These are phyloP conservation scores for Callyntrura guangdongensis DNA, from an alignment of 2,888 invertebrate genomes.

Conservation along the genomic window DNA sequence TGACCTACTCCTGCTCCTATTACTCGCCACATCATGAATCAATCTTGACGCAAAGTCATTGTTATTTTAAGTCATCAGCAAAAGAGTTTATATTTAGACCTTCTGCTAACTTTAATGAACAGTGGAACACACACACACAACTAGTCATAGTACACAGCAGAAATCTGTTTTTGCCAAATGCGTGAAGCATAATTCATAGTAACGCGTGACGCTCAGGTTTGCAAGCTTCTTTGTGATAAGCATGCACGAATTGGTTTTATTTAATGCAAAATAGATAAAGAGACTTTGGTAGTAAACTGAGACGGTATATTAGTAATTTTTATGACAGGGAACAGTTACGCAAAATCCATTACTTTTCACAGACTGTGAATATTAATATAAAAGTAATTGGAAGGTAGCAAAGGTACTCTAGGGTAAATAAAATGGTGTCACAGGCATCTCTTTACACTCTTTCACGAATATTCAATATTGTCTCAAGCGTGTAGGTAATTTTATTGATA, in stretches of 20 bases:
- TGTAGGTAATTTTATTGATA: too few relatives aligned
- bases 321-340: conserved; percentile 49
- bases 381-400: not conserved
- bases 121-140: not conserved
- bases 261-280: conserved; percentile 21
- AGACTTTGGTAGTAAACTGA: not conserved
- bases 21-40: conserved; percentile 46
- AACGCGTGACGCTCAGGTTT: conserved; percentile 47
- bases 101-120: not conserved
- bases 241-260: conserved; percentile 50
- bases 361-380: not conserved
- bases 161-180: not conserved
- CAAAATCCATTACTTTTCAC: conserved; percentile 49
- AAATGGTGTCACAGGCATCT: too few relatives aligned
- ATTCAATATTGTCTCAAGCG: too few relatives aligned
- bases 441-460: not conserved
- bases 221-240: conserved; percentile 33
- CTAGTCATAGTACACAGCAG: not conserved
- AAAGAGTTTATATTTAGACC: conserved; percentile 2
- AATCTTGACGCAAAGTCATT: conserved; percentile 16
- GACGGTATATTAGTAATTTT: conserved; percentile 1
- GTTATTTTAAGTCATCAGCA: not conserved
- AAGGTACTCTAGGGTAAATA: too few relatives aligned
- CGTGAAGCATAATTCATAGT: conserved; percentile 58
- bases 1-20: conserved; percentile 38